A percentile compares a stretch with the other conserved stretches of the same genome.
Evolutionary conservation across 1,140 invertebrate species (phyloP).

Genomic region (Gyrodactylus salaris): DNA sequence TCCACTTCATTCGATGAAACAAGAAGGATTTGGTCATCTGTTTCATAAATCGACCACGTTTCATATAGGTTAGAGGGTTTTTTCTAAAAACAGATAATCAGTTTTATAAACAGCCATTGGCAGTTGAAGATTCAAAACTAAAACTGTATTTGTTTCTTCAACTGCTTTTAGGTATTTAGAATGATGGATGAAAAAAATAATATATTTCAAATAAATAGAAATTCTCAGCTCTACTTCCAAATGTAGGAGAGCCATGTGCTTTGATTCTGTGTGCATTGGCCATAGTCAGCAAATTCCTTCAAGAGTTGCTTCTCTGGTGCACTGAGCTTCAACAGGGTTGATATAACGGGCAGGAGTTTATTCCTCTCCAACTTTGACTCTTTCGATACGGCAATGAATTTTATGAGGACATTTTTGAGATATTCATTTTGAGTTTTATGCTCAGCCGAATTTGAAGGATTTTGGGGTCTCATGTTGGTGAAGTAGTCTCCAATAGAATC

Average conservation of each 20-base stretch:
- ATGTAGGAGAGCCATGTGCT: neutral
- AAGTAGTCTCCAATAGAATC: neutral
- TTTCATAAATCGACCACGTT: neutral
- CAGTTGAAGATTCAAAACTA: neutral
- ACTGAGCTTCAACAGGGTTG: neutral
- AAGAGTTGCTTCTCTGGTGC: neutral
- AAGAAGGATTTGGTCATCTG: neutral
- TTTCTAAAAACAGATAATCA: neutral
- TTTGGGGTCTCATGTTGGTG: neutral
- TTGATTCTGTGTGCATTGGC: neutral
- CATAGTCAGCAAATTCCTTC: neutral
- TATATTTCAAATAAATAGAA: neutral
- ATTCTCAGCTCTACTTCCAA: neutral
- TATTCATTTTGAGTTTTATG: neutral
- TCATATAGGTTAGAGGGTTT: neutral
- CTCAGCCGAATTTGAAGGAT: neutral
- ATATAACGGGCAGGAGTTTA: neutral
- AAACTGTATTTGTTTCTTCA: neutral
- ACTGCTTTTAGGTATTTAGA: too few species aligned
- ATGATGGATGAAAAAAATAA: neutral
- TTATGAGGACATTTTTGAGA: neutral
- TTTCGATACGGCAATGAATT: neutral
- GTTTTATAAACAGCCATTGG: neutral
- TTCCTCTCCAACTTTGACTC: neutral
- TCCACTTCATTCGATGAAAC: neutral